Base-by-base conservation (phyloP, 2,113 vertebrate genomes). In the Chaenogobius annularis region DNA sequence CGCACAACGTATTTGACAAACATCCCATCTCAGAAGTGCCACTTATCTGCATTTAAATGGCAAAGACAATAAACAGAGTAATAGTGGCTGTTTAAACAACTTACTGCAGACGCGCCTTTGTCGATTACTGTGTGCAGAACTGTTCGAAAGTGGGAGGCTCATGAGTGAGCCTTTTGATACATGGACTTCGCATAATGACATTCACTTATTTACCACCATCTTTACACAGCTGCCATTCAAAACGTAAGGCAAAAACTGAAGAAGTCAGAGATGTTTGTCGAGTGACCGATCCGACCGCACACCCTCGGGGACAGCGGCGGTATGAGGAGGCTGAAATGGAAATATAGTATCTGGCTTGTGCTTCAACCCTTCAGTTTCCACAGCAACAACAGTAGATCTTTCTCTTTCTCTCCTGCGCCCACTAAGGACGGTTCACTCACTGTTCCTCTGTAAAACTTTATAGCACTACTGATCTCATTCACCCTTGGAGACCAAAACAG, bases 281-380 rank as follows among this genome's bases (percentile, higher is more conserved):
- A 23, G 37, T 37, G 6, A 14, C 11, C 23, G 26, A 2, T n/a
- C 9, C 23, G 20, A 44, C 9, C 23, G 20, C 31, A 31, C 54
- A 46, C 62, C 54, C 67, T 68, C 54, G 44, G 64, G 44, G 67
- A 43, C 70, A 78, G 72, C 62, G 15, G 66, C 63, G 56, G 58
- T 26, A 46, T 66, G 31, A 62, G 52, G 72, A 43, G 69, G 66
- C 56, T 5, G 37, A 59, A 74, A 83, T 82, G 73, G 71, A 65
- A 85, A 83, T 85, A 79, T 73, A 8, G n/a, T 4, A 81, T 73
- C 19, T 72, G 80, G 73, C 77, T 84, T 31, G 81, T 82, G 62
- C 65, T 72, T 88, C 55, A 66, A 43, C 19, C 40, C 64, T 15
- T 79, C 85, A 48, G 91, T 91, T 90, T 91, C 89, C 91, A 90